Evolutionary conservation across 2,113 vertebrate species (phyloP), one percentile per base, ranked within the genome.

Genomic region (Brachyhypopomus gauderio): DNA sequence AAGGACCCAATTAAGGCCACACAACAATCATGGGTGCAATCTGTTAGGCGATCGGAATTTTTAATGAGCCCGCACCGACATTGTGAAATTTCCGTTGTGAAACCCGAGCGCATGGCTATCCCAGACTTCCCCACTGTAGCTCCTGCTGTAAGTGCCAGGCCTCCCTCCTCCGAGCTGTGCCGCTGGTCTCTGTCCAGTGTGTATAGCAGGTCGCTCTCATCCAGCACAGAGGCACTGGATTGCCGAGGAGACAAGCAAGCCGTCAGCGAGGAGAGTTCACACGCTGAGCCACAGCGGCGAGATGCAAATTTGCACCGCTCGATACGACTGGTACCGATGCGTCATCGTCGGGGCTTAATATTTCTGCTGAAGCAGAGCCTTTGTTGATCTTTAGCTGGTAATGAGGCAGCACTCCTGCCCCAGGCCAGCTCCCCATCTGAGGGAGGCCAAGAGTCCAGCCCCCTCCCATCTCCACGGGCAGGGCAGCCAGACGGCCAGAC

Each of bases 11-110:
- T 76, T 75, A 83, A 77, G 34, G 36, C 60, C 52, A 23, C n/a
- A 56, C 78, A 81, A 83, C 72, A 71, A 81, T 71, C 30, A 67
- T 25, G 19, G 66, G 75, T 64, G 78, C 71, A 67, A 79, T 75
- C 30, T 79, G 59, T 74, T 73, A 38, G 66, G 45, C 59, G 45
- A 9, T 34, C 66, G 63, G 20, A 67, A 48, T 45, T 55, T 60
- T 38, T 41, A 62, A 62, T n/a, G 14, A 23, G 14, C 3, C 22
- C 30, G 55, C n/a, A 58, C 55, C 41, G 3, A 64, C 8, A 14
- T 6, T 71, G 60, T n/a, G 36, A 19, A 16, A 8, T 25, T 25
- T 58, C 27, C 11, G 12, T 80, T 66, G 38, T 64, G 8, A 64
- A 74, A 2, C 48, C 55, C 20, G 7, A 80, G 9, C 16, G 17